Conservation (phyloP, 2,888 invertebrate genomes). For the Prenolepis imparis region DNA sequence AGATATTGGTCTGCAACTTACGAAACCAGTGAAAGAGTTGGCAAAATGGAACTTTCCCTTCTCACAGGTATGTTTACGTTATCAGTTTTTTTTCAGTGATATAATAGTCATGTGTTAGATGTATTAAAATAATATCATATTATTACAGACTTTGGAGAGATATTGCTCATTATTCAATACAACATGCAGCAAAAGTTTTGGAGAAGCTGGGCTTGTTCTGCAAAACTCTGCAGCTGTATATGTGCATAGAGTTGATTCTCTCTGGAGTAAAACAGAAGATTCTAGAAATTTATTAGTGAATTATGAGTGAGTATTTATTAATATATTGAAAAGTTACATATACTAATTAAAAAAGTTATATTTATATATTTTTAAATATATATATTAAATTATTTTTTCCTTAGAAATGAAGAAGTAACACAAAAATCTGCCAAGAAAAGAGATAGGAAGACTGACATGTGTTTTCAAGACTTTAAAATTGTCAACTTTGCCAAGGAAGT, state of each 20-base stretch:
- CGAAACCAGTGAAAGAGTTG: conserved; percentile 81
- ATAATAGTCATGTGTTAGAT: background rate
- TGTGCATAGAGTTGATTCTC: conserved; percentile 91
- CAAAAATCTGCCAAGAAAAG: conserved; percentile 56
- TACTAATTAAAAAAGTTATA: background rate
- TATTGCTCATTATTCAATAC: conserved; percentile 78
- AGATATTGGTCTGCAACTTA: conserved; percentile 78
- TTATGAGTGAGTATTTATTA: conserved; percentile 72
- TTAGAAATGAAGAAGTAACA: conserved; percentile 67
- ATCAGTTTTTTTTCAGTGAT: background rate
- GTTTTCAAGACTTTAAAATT: conserved; percentile 79
- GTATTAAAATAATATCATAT: background rate
- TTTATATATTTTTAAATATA: background rate
- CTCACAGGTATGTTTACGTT: conserved; percentile 76
- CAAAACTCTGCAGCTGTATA: conserved; percentile 92
- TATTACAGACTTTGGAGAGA: conserved; percentile 77
- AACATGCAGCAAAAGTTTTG: conserved; percentile 88
- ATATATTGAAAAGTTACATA: background rate
- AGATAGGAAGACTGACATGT: conserved; percentile 66
- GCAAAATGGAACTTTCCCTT: conserved; percentile 82
- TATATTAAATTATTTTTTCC: background rate
- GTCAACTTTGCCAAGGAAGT: conserved; percentile 74
- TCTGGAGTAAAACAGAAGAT: conserved; percentile 86
- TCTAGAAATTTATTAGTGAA: conserved; percentile 85
- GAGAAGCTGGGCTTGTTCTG: conserved; percentile 92